These are phyloP conservation scores for Myotis pilosus DNA, from an alignment of 2,797 vertebrate species.

Conservation along the genomic window DNA sequence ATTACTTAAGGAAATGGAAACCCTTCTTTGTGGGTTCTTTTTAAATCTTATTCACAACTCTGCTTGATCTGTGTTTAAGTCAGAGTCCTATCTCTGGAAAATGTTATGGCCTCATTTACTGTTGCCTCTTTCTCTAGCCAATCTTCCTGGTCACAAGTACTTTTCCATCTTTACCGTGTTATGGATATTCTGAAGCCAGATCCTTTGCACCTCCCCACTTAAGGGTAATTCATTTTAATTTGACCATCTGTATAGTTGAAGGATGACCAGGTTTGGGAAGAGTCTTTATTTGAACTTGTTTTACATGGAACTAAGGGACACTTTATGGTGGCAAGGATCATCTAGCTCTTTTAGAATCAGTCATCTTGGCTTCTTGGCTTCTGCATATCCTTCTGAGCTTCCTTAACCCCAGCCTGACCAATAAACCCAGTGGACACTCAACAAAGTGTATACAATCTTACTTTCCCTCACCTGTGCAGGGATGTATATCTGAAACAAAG, in stretches of 20 bases:
- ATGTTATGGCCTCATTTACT: background rate
- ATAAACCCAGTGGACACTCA: background rate
- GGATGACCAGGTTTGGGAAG: background rate
- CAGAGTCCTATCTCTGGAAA: background rate
- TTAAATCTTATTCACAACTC: background rate
- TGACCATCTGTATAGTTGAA: background rate
- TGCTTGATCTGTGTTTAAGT: background rate
- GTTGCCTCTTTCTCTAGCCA: background rate
- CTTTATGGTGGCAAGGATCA: background rate
- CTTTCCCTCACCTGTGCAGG: background rate
- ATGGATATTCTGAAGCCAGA: background rate
- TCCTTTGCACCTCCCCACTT: background rate
- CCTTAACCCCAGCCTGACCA: background rate
- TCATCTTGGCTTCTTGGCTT: background rate
- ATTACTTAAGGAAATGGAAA: background rate
- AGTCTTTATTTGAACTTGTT: background rate
- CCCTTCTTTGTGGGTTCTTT: conserved; percentile 14
- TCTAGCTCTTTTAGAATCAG: background rate
- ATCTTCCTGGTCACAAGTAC: background rate
- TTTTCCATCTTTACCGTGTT: background rate
- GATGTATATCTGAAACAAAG: background rate
- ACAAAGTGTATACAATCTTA: background rate
- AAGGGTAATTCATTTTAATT: conserved; percentile 10
- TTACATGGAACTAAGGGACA: background rate
- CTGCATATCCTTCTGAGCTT: background rate